Evolutionary conservation across 1,140 invertebrate genomes (phyloP), one percentile per base, ranked within the genome.

Genomic region (Drosophila bipectinata): DNA sequence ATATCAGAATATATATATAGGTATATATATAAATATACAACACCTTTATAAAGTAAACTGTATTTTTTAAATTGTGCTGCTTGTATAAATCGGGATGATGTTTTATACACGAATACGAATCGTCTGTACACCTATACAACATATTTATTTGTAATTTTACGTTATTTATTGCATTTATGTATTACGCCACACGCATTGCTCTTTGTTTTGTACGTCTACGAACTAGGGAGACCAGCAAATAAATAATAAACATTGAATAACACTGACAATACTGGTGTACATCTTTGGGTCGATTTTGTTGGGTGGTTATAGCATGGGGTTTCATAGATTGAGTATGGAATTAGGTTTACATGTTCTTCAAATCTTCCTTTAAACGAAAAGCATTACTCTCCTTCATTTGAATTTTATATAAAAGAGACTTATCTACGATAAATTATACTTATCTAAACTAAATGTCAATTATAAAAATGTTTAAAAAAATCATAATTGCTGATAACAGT

Each of bases 91-190:
- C 54, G 45, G 69, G 30, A 72, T 77, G 72, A 15, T 44, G 34
- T 88, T 87, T 82, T 88, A 88, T 77, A 88, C 83, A 54, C 54
- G 48, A 75, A 69, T 69, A 57, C 67, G 66, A 88, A 78, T 85
- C 71, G 83, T 85, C 83, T 72, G 64, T 77, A 77, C 74, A 76
- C 62, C 56, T 75, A 44, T 44, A 76, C 62, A 55, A 54, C 72
- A 80, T 85, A 85, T 85, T 85, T 85, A 85, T 85, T 88, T 88
- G 72, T 88, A 88, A 83, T 88, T 88, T 85, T 88, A 88, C 72
- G 72, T 88, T 88, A 88, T 88, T 88, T 88, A 88, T 88, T 88
- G 83, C 83, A 88, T 83, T 82, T 83, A 84, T 79, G 72, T 88
- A 79, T 59, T 88, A 88, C 64, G 53, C 72, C 73, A 77, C 44